Evolutionary conservation across 2,888 invertebrate genomes (phyloP).

Genomic region (Masnerella sp.): DNA sequence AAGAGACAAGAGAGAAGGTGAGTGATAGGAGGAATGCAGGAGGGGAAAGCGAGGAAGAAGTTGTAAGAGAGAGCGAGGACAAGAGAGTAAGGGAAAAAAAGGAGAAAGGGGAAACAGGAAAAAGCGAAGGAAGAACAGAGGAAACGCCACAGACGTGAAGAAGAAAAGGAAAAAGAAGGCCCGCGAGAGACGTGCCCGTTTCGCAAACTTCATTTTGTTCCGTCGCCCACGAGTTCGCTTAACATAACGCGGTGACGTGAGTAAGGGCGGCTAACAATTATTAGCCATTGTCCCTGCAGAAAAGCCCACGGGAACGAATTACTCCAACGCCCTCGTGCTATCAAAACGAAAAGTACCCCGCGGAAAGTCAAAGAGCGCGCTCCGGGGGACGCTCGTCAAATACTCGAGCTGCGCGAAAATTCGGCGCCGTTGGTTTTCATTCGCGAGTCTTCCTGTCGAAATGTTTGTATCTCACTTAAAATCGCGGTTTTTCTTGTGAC

Average conservation of each 20-base stretch:
- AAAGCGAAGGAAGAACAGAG: constrained; percentile 56
- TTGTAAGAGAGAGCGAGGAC: no score
- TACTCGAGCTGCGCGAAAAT: constrained; percentile 16
- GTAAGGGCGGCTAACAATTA: constrained; percentile 71
- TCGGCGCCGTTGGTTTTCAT: constrained; percentile 8
- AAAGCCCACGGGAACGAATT: constrained; percentile 71
- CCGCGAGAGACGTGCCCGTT: constrained; percentile 69
- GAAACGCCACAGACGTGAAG: constrained; percentile 53
- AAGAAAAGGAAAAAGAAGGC: constrained; percentile 71
- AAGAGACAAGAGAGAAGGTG: no score
- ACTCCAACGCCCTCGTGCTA: constrained; percentile 62
- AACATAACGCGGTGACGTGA: constrained; percentile 55
- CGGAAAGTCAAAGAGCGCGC: constrained; percentile 23
- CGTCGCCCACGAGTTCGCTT: constrained; percentile 60
- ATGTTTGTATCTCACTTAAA: background rate
- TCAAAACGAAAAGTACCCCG: constrained; percentile 57
- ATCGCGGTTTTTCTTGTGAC: no score
- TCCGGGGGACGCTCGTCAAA: constrained; percentile 9
- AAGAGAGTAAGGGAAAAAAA: background rate
- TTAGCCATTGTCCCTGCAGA: constrained; percentile 72
- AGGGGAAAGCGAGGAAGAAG: no score
- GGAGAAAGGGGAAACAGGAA: constrained; percentile 11
- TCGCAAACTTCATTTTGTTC: constrained; percentile 71
- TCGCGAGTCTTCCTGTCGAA: background rate
- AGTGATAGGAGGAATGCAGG: no score